Conservation (phyloP, 2,888 invertebrate genomes). For the Tetragonula carbonaria region DNA sequence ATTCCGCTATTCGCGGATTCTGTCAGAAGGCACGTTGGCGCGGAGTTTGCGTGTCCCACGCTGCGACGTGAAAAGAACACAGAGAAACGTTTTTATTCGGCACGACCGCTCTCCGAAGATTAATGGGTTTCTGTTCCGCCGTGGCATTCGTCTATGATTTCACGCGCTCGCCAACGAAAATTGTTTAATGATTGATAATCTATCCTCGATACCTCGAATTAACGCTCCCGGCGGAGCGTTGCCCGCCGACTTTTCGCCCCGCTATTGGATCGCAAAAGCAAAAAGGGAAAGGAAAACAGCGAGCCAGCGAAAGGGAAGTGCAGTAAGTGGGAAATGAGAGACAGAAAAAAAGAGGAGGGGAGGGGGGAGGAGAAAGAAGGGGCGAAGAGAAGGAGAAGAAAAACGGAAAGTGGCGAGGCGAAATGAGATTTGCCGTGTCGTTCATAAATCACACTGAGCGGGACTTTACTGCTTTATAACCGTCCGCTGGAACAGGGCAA, state of each 20-base stretch:
- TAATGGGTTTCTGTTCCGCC: slow-evolving; percentile 38
- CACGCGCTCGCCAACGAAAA: slow-evolving; percentile 25
- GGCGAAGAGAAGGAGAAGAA: neutral
- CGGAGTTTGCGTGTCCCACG: slow-evolving; percentile 1
- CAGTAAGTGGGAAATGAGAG: neutral
- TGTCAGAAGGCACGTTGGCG: neutral
- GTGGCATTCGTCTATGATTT: slow-evolving; percentile 44
- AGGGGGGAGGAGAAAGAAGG: neutral
- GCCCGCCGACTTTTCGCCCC: neutral
- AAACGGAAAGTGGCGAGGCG: slow-evolving; percentile 14
- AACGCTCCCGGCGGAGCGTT: slow-evolving; percentile 16
- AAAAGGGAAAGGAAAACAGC: neutral
- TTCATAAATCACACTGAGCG: slow-evolving; percentile 64
- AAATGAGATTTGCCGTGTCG: slow-evolving; percentile 61
- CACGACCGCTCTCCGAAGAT: slow-evolving; percentile 38
- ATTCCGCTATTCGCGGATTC: neutral
- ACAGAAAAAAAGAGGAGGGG: neutral
- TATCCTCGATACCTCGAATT: slow-evolving; percentile 35
- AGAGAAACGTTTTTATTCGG: slow-evolving; percentile 43
- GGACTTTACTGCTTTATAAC: slow-evolving; percentile 71
- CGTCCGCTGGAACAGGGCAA: slow-evolving; percentile 43
- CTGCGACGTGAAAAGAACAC: slow-evolving; percentile 14
- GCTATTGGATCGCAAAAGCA: neutral
- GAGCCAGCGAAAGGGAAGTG: neutral
- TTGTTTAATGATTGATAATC: slow-evolving; percentile 62